Percentiles rank a stretch among this genome's conserved stretches.
Conservation (phyloP, 2,113 vertebrate species). For the Ramphastos sulfuratus region DNA sequence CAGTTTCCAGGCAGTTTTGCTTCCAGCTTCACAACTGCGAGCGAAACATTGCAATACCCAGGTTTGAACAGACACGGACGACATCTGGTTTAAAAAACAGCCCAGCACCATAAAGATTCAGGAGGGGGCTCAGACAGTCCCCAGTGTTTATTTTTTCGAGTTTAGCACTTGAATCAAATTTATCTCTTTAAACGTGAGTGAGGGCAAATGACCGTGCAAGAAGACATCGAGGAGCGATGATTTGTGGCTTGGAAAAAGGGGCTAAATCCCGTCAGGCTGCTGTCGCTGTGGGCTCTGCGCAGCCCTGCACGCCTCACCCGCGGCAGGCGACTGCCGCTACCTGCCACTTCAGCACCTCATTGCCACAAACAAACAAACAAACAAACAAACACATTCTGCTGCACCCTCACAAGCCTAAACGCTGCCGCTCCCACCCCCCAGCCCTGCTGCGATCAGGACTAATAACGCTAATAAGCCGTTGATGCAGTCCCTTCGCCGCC, state of each 20-base stretch:
- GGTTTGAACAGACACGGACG: background rate
- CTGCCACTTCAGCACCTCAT: background rate
- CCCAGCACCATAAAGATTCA: background rate
- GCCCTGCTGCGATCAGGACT: background rate
- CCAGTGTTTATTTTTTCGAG: background rate
- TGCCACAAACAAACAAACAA: background rate
- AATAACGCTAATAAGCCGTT: background rate
- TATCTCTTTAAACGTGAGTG: background rate
- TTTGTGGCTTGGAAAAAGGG: background rate
- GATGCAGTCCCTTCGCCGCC: background rate
- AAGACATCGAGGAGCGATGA: rapidly evolving
- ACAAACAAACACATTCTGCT: background rate
- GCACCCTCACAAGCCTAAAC: rapidly evolving
- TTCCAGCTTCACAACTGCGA: background rate
- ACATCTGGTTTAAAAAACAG: background rate
- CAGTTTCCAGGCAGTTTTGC: slow-evolving; percentile 62
- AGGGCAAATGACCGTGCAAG: background rate
- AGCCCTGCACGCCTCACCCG: background rate
- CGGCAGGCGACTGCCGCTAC: background rate
- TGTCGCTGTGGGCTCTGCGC: background rate
- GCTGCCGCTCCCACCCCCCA: background rate
- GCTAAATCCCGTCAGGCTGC: background rate
- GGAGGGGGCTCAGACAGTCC: background rate
- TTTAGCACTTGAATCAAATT: background rate
- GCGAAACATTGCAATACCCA: background rate